These are phyloP conservation scores for Esox niger DNA, from an alignment of 2,113 vertebrate genomes.

Conservation along the genomic window DNA sequence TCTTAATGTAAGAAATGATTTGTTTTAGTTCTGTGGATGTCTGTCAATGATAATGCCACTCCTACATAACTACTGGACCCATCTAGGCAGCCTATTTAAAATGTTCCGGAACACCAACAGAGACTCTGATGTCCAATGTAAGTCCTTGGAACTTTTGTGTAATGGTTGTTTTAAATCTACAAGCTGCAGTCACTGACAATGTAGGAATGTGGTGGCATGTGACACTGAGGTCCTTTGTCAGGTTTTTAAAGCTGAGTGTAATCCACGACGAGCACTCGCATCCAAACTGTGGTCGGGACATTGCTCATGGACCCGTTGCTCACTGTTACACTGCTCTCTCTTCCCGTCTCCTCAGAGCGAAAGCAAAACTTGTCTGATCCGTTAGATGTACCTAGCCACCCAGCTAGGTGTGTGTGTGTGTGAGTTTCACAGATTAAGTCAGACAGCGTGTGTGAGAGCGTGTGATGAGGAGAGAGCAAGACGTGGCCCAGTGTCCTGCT, in stretches of 20 bases:
- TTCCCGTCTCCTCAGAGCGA: not conserved
- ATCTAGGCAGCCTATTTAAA: too few relatives aligned
- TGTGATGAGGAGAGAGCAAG: too few relatives aligned
- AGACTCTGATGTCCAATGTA: too few relatives aligned
- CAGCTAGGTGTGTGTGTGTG: not conserved
- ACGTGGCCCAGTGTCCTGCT: too few relatives aligned
- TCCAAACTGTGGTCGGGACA: slow-evolving; percentile 14
- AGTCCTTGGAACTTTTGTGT: too few relatives aligned
- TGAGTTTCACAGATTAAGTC: not conserved
- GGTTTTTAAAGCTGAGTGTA: slow-evolving; percentile 22
- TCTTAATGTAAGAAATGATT: too few relatives aligned
- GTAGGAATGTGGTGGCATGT: slow-evolving; percentile 6
- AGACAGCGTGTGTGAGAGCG: slow-evolving; percentile 2
- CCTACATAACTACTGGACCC: too few relatives aligned
- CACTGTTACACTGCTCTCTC: slow-evolving; percentile 7
- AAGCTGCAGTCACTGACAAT: not conserved
- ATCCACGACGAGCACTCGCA: slow-evolving; percentile 17
- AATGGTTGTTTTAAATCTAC: too few relatives aligned
- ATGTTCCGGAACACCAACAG: too few relatives aligned
- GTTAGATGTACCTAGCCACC: not conserved
- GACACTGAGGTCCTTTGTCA: slow-evolving; percentile 44
- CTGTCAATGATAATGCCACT: too few relatives aligned
- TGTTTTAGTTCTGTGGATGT: too few relatives aligned
- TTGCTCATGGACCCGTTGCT: not conserved
- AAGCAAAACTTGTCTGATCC: not conserved